Percentiles rank a stretch among this genome's conserved stretches.
Evolutionary conservation across 2,888 invertebrate genomes (phyloP).

Genomic region (Sericinus montela): DNA sequence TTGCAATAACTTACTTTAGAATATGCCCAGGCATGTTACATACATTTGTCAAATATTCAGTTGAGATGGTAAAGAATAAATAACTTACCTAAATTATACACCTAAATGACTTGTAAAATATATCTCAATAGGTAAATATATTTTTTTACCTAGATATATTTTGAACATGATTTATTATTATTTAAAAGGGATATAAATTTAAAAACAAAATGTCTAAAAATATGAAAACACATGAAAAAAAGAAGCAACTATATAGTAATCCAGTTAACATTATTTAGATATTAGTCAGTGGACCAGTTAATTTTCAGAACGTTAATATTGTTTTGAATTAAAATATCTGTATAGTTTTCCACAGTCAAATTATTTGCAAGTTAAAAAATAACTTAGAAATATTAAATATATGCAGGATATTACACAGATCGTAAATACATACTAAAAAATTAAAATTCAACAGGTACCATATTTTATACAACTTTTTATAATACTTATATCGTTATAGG

Average conservation of each 20-base stretch:
- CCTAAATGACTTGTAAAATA: constrained; percentile 54
- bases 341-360: too few species aligned
- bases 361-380: too few species aligned
- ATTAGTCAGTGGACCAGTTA: too few species aligned
- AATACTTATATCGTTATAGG: background rate
- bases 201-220: background rate
- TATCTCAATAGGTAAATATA: background rate
- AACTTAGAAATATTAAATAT: too few species aligned
- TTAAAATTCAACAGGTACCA: background rate
- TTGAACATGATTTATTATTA: background rate
- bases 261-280: too few species aligned
- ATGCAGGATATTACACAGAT: background rate
- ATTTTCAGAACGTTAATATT: too few species aligned
- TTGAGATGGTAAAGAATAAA: constrained; percentile 53
- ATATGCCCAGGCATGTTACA: background rate
- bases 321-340: too few species aligned
- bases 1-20: too few species aligned
- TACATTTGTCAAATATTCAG: background rate
- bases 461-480: background rate
- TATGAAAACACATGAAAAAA: background rate
- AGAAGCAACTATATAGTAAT: background rate
- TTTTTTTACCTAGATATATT: background rate
- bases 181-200: background rate
- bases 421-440: too few species aligned
- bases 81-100: constrained; percentile 56